Base-by-base conservation (phyloP, 2,888 invertebrate genomes). In the Agonopterix alstromeriana region DNA sequence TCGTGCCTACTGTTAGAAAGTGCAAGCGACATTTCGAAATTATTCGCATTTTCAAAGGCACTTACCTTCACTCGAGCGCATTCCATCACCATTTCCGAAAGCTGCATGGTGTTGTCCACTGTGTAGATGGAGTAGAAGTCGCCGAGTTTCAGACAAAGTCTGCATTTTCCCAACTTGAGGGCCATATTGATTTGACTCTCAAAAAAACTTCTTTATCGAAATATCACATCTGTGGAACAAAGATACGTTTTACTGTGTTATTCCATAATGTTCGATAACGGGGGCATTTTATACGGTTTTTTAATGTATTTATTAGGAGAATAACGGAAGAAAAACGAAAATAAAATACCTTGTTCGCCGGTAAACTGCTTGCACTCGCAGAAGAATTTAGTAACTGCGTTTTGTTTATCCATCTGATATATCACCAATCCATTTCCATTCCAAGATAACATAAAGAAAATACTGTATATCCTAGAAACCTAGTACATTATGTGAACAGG, bases 111-210 rank as follows among this genome's bases (percentile, higher is more conserved):
- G 70, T 87, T 88, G 73, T 89, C 89, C 66, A 82, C 73, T 49
- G 89, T 83, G 58, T 88, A 89, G 63, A 89, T 89, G 54, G 89
- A 89, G 61, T 86, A 89, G 61, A 89, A 89, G 59, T 89, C 89
- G 46, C 89, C 89, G 49, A 89, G 81, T 69, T 89, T 89, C 70
- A 89, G 83, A 70, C 89, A 89, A 46, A 89, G 82, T 71, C 89
- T 84, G 72, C 89, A 89, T 82, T 89, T 89, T 70, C 89, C 89
- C 52, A 89, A 77, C 70, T 87, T 87, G 80, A 88, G 85, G 65
- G 88, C 88, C 83, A 83, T 83, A 87, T 88, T 87, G 87, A 85
- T 85, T 86, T 73, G 67, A 70, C 27, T 74, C 69, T 72, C 77
- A 81, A 36, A 11, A 38, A 45, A 43, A n/a, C 11, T 14, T 61